phyloP scores from a whole-genome alignment of 2,888 invertebrate genomes.

The Proisotoma minuta region DNA sequence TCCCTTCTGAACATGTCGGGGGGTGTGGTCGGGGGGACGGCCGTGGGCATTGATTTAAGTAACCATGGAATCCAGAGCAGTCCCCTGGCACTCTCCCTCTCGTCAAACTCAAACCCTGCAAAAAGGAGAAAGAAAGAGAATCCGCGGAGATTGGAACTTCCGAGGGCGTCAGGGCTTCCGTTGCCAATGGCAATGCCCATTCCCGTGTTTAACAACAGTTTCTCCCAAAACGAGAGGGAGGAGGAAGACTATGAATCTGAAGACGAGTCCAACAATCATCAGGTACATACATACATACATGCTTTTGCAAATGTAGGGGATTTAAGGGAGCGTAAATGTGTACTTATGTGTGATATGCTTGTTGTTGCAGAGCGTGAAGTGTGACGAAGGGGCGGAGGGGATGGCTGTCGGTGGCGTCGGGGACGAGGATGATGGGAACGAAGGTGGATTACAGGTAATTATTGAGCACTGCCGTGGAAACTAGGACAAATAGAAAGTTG shows the following conservation, averaged over 20 bases:
- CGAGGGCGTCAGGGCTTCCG: slow-evolving; percentile 24
- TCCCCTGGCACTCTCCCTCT: slow-evolving; percentile 31
- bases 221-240: too few species aligned
- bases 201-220: slow-evolving; percentile 33
- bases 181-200: slow-evolving; percentile 25
- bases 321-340: too few species aligned
- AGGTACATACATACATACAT: too few species aligned
- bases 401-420: slow-evolving; percentile 43
- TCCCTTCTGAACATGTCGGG: slow-evolving; percentile 16
- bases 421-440: slow-evolving; percentile 40
- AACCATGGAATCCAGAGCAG: slow-evolving; percentile 25
- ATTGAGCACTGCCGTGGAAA: slow-evolving; percentile 26
- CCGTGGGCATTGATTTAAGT: slow-evolving; percentile 14
- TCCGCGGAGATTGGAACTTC: slow-evolving; percentile 45
- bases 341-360: too few species aligned
- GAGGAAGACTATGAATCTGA: slow-evolving; percentile 43
- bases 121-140: slow-evolving; percentile 48
- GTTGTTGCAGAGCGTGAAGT: too few species aligned
- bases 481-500: slow-evolving; percentile 43
- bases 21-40: slow-evolving; percentile 44
- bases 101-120: slow-evolving; percentile 26
- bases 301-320: too few species aligned
- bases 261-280: slow-evolving; percentile 46
- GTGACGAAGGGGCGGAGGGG: too few species aligned
- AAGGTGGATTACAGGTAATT: slow-evolving; percentile 26